phyloP scores from a whole-genome alignment of 1,140 invertebrate genomes.

The Ruditapes philippinarum region DNA sequence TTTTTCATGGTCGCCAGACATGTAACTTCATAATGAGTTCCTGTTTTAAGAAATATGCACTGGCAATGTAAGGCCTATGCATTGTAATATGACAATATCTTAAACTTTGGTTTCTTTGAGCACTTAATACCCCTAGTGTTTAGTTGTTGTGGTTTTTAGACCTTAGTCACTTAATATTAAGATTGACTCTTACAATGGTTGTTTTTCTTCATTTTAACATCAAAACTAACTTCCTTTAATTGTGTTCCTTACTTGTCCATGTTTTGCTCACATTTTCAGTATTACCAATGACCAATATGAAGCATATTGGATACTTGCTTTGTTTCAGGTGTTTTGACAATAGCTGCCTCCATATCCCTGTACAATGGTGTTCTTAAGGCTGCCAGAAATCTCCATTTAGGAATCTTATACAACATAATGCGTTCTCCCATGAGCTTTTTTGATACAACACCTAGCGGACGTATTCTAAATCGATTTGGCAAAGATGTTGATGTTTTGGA shows the following conservation, averaged over 20 bases:
- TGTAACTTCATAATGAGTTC: too few relatives aligned
- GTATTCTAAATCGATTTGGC: conserved; percentile 85
- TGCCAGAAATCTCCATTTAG: conserved; percentile 91
- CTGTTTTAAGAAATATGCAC: too few relatives aligned
- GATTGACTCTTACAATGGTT: too few relatives aligned
- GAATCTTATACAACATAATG: conserved; percentile 90
- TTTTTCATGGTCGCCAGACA: too few relatives aligned
- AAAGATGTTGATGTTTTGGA: conserved; percentile 84
- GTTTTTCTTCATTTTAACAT: too few relatives aligned
- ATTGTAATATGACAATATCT: too few relatives aligned
- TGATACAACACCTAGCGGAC: conserved; percentile 80
- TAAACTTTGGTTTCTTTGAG: too few relatives aligned
- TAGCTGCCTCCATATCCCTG: conserved; percentile 39
- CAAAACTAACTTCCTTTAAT: too few relatives aligned
- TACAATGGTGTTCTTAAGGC: conserved; percentile 88
- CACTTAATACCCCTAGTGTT: too few relatives aligned
- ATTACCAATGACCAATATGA: neutral
- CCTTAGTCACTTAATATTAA: too few relatives aligned
- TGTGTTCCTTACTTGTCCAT: neutral
- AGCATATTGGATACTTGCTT: neutral
- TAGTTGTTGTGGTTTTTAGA: too few relatives aligned
- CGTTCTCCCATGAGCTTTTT: conserved; percentile 82
- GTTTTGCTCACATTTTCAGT: neutral
- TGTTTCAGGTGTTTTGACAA: conserved; percentile 91
- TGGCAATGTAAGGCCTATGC: too few relatives aligned